A percentile compares a stretch with the other conserved stretches of the same genome.
Evolutionary conservation across 1,140 invertebrate species (phyloP).

Genomic region (Caerostris extrusa): DNA sequence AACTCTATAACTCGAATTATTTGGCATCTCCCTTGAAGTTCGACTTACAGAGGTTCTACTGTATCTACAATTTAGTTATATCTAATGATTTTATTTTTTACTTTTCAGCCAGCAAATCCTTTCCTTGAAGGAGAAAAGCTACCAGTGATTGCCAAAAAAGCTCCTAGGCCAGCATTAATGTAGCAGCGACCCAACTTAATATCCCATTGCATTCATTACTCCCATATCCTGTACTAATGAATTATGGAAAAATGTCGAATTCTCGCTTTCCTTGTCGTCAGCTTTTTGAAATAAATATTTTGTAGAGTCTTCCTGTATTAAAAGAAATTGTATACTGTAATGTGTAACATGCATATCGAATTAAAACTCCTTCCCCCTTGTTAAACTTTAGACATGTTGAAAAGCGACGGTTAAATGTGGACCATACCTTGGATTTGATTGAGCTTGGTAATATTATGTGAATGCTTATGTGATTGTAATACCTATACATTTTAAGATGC

Average conservation of each 20-base stretch:
- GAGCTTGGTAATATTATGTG: neutral
- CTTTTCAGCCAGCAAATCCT: conserved; percentile 79
- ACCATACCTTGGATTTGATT: conserved; percentile 19
- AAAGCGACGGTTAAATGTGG: conserved; percentile 45
- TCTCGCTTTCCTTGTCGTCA: neutral
- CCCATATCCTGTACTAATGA: conserved; percentile 11
- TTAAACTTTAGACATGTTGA: conserved; percentile 5
- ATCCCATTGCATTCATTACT: neutral
- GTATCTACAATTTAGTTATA: neutral
- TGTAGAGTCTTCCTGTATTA: conserved; percentile 27
- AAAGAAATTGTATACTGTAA: neutral
- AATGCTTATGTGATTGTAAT: conserved; percentile 29
- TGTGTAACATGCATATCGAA: neutral
- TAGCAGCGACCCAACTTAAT: neutral
- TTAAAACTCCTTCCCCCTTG: conserved; percentile 2
- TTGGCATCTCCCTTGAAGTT: no score
- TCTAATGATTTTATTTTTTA: neutral
- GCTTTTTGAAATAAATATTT: neutral
- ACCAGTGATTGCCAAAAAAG: conserved; percentile 82
- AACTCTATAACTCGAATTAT: no score
- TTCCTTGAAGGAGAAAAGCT: conserved; percentile 81
- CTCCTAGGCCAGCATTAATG: conserved; percentile 75
- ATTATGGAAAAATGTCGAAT: conserved; percentile 3
- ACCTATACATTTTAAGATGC: neutral
- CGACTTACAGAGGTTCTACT: no score